Evolutionary conservation across 2,797 vertebrate species (phyloP).

Genomic region (Selene dorsalis): DNA sequence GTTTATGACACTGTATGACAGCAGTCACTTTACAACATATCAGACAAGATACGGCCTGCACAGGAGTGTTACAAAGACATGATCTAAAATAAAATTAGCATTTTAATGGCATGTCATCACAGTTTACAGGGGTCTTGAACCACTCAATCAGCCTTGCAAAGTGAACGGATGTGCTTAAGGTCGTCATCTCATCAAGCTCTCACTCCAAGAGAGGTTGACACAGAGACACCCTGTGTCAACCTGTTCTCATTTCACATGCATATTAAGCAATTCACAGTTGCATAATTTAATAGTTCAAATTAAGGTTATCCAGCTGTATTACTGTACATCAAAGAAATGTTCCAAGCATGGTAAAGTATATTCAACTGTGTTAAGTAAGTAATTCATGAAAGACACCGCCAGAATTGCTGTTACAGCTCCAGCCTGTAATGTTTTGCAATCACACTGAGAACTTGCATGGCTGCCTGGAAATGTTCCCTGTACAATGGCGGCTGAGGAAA

Average conservation of each 20-base stretch:
- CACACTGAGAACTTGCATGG: background rate
- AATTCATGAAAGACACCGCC: background rate
- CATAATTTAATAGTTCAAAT: conserved; percentile 11
- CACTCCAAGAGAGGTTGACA: no score
- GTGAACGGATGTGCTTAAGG: conserved; percentile 23
- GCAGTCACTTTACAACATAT: conserved; percentile 37
- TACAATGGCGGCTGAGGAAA: background rate
- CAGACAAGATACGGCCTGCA: conserved; percentile 9
- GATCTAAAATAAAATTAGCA: conserved; percentile 41
- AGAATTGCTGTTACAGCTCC: background rate
- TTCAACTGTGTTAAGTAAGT: background rate
- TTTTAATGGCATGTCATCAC: conserved; percentile 49
- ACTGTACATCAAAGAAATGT: conserved; percentile 1
- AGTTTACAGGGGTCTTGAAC: conserved; percentile 48
- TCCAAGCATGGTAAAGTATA: conserved; percentile 4
- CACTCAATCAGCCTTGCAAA: conserved; percentile 40
- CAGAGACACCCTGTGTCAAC: background rate
- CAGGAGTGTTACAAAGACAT: conserved; percentile 7
- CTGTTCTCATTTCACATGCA: background rate
- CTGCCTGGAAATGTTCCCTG: background rate
- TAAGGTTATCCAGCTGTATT: conserved; percentile 5
- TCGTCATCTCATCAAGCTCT: conserved; percentile 16
- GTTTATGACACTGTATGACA: conserved; percentile 26
- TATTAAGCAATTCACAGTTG: conserved; percentile 16
- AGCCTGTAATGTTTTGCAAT: background rate